Percentiles rank a stretch among this genome's conserved stretches.
phyloP scores from a whole-genome alignment of 1,140 invertebrate species.

The Batillaria attramentaria region DNA sequence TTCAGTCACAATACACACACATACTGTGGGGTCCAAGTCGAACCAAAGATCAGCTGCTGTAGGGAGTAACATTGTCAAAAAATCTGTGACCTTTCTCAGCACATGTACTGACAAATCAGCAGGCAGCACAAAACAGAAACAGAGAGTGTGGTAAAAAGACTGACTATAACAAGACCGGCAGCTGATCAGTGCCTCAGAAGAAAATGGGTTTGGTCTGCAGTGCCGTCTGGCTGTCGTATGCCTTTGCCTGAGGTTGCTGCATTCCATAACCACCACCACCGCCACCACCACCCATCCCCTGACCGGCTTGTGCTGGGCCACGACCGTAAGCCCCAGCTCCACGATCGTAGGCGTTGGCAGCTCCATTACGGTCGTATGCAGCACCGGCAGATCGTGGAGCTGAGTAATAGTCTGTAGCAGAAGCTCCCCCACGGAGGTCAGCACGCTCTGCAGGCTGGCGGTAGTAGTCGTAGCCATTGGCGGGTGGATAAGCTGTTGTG shows the following conservation, averaged over 20 bases:
- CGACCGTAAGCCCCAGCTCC: not conserved
- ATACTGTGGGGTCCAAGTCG: too few species aligned
- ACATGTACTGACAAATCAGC: too few species aligned
- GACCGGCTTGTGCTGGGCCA: not conserved
- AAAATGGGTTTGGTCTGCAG: slow-evolving; percentile 16
- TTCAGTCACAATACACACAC: too few species aligned
- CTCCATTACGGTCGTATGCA: not conserved
- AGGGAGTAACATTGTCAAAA: too few species aligned
- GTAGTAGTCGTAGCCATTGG: slow-evolving; percentile 28
- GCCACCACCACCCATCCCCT: not conserved
- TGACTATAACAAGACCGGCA: too few species aligned
- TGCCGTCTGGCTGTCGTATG: slow-evolving; percentile 10
- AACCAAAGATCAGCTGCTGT: too few species aligned
- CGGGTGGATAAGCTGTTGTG: slow-evolving; percentile 6
- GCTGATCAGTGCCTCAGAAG: slow-evolving; percentile 6
- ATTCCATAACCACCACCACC: not conserved
- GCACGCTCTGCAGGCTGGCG: slow-evolving; percentile 6
- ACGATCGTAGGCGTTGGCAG: not conserved
- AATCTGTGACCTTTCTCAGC: too few species aligned
- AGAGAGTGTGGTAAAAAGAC: too few species aligned
- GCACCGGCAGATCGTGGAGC: not conserved
- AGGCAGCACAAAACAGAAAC: too few species aligned
- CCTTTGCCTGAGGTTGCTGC: slow-evolving; percentile 3
- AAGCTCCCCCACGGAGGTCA: not conserved
- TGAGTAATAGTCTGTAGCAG: not conserved